phyloP scores from a whole-genome alignment of 2,113 vertebrate genomes.

The Istiophorus platypterus region DNA sequence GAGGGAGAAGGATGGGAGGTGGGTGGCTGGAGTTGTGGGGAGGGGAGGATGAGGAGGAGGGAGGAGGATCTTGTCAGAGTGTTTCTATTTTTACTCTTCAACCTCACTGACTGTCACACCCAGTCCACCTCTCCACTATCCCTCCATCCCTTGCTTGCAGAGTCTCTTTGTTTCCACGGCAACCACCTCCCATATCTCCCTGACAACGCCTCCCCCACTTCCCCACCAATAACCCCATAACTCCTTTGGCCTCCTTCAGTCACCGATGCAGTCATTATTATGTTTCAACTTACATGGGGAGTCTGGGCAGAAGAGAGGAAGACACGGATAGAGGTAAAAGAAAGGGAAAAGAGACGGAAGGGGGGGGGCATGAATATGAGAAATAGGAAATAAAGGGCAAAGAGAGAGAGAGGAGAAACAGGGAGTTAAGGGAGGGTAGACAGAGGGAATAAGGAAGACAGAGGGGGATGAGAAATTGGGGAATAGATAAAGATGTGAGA shows the following conservation, averaged over 20 bases:
- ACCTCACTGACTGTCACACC: constrained; percentile 79
- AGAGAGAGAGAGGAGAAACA: not conserved
- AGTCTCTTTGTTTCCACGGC: constrained; percentile 76
- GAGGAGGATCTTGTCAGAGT: constrained; percentile 75
- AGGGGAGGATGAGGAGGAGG: constrained; percentile 9
- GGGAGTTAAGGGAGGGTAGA: constrained; percentile 1
- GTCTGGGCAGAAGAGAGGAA: constrained; percentile 50
- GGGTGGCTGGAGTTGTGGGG: not conserved
- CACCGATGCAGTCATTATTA: constrained; percentile 62
- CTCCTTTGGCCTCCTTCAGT: constrained; percentile 4
- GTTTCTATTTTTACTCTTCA: constrained; percentile 79
- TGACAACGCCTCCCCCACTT: constrained; percentile 63
- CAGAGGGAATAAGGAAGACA: not conserved
- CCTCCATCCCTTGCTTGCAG: constrained; percentile 67
- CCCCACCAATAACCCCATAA: constrained; percentile 8
- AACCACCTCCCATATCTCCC: constrained; percentile 78
- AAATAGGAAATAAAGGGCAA: not conserved
- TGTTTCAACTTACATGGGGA: constrained; percentile 58
- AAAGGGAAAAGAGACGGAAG: constrained; percentile 30
- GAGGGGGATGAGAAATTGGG: constrained; percentile 3
- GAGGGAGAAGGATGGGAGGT: not conserved
- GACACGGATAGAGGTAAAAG: constrained; percentile 44
- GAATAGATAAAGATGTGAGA: constrained; percentile 19
- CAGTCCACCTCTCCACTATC: constrained; percentile 71
- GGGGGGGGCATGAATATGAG: not conserved